Conservation (phyloP, 2,888 invertebrate genomes). For the Hirtodrosophila trivittata region DNA sequence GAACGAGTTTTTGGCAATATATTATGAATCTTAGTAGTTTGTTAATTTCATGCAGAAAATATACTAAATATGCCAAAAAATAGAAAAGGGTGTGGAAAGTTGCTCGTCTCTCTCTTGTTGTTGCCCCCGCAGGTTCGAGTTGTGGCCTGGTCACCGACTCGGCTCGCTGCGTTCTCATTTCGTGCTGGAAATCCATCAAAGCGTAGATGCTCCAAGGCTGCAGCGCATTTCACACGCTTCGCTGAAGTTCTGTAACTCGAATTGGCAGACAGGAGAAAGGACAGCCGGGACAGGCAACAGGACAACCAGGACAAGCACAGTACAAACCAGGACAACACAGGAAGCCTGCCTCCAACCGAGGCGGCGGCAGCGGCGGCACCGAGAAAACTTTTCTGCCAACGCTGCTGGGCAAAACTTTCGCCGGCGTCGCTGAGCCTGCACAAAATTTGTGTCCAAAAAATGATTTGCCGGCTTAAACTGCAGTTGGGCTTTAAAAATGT, state of each 20-base stretch:
- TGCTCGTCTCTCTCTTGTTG: background rate
- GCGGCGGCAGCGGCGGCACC: conserved; percentile 27
- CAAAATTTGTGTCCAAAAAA: conserved; percentile 68
- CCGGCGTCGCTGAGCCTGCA: conserved; percentile 67
- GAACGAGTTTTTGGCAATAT: too few species aligned
- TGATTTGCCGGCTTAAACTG: conserved; percentile 64
- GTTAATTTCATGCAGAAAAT: conserved; percentile 13
- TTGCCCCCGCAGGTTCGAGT: conserved; percentile 7
- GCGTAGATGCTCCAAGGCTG: conserved; percentile 69
- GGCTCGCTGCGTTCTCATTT: conserved; percentile 45
- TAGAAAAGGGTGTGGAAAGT: conserved; percentile 32
- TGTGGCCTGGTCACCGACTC: conserved; percentile 44
- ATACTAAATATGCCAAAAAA: conserved; percentile 19
- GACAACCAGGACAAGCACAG: conserved; percentile 42
- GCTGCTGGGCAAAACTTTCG: conserved; percentile 68
- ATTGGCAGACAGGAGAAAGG: conserved; percentile 62
- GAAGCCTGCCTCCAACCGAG: conserved; percentile 38
- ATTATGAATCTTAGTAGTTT: background rate
- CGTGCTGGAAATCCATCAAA: conserved; percentile 62
- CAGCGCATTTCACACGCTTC: conserved; percentile 76
- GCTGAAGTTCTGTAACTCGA: conserved; percentile 76
- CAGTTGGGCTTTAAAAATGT: conserved; percentile 59
- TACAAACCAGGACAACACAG: too few species aligned
- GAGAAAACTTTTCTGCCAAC: conserved; percentile 66
- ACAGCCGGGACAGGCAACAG: conserved; percentile 25